Base-by-base conservation (phyloP, 2,113 vertebrate species). In the Camarhynchus parvulus region DNA sequence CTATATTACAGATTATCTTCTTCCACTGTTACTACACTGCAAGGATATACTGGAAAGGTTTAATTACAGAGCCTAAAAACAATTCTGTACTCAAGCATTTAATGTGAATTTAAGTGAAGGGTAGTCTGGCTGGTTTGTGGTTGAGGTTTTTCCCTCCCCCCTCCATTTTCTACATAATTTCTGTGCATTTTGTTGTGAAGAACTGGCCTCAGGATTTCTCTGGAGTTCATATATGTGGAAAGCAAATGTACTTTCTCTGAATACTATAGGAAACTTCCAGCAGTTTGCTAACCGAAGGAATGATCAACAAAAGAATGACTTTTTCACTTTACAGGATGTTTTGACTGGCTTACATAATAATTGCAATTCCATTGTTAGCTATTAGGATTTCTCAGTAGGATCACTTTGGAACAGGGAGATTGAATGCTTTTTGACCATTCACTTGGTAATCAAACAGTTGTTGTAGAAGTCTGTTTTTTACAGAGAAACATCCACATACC, bases 401-500 rank as follows among this genome's bases (percentile, higher is more conserved):
- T 42, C 42, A 25, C 46, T 76, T 58, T 3, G 6, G 19, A 90
- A 73, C 4, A 89, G 20, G 15, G 30, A 81, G 12, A 17, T 35
- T 18, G 56, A 77, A 42, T 35, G 33, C 22, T 63, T 89, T 91
- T 69, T 77, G 58, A 64, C 27, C 13, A 30, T 35, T 76, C 56
- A 18, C 27, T 81, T 68, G 11, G 33, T 64, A 83, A 73, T 11
- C 73, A 44, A 83, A 30, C 46, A 76, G 20, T 33, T 73, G 27
- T 11, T 47, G 18, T 31, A 68, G 28, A 41, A 33, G 9, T 90
- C 47, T 76, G 25, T 1, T 50, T 67, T 77, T 64, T 22, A 73
- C 67, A 49, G 69, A 42, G 50, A 61, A 46, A 62, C 2, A 3
- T 87, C 23, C 56, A 95, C 98, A 94, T 98, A 99, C 99, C 99